Evolutionary conservation across 2,797 vertebrate genomes (phyloP).

Genomic region (Pantherophis vulpinus): DNA sequence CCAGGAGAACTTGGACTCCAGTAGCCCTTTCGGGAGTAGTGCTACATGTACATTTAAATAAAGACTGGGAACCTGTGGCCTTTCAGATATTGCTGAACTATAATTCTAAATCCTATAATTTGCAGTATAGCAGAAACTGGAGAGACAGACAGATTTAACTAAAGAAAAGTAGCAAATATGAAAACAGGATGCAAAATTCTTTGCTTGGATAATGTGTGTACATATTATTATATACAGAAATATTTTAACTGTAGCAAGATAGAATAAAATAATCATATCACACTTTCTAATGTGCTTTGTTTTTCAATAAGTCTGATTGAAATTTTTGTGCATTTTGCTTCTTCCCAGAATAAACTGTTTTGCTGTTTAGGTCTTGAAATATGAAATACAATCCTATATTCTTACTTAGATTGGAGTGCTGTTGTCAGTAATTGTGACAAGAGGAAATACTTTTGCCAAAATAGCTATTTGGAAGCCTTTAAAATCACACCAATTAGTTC

Average conservation of each 20-base stretch:
- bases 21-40: no score
- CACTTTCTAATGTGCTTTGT: not conserved
- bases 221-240: not conserved
- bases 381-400: not conserved
- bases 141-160: not conserved
- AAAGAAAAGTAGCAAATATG: not conserved
- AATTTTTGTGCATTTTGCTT: not conserved
- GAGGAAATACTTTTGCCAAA: not conserved
- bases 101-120: not conserved
- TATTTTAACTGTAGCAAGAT: not conserved
- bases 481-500: constrained; percentile 15
- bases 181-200: not conserved
- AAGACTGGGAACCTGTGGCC: not conserved
- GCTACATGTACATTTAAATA: not conserved
- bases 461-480: not conserved
- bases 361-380: not conserved
- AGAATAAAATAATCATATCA: not conserved
- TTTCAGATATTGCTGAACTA: not conserved
- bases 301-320: not conserved
- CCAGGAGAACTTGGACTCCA: no score
- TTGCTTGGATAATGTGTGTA: not conserved
- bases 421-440: not conserved
- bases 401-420: not conserved
- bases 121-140: not conserved
- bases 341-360: not conserved